Percentiles rank a stretch among this genome's conserved stretches.
phyloP scores from a whole-genome alignment of 2,113 vertebrate species.

The Centrocercus urophasianus region DNA sequence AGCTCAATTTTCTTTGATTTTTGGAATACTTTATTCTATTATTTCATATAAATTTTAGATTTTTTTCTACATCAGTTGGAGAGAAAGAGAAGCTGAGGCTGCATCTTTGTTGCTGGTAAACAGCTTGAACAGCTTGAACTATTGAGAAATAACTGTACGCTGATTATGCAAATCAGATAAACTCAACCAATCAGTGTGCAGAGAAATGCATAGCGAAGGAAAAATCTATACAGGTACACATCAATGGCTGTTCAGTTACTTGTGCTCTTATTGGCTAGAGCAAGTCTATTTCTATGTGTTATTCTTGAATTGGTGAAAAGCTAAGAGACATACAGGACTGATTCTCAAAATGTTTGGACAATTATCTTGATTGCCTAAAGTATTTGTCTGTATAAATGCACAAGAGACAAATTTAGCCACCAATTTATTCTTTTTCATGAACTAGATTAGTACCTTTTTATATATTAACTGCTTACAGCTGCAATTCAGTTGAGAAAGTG shows the following conservation, averaged over 20 bases:
- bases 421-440: conserved; percentile 31
- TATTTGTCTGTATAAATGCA: conserved; percentile 42
- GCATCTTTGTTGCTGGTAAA: conserved; percentile 69
- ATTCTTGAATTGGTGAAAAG: conserved; percentile 52
- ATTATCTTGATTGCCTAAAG: conserved; percentile 57
- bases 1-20: conserved; percentile 57
- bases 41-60: conserved; percentile 42
- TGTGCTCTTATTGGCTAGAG: conserved; percentile 36
- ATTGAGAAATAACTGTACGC: conserved; percentile 52
- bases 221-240: conserved; percentile 52
- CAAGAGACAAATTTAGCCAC: conserved; percentile 54
- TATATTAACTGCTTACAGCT: conserved; percentile 5
- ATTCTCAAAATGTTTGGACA: conserved; percentile 56
- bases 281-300: conserved; percentile 43
- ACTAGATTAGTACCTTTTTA: conserved; percentile 15
- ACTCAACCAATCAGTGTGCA: conserved; percentile 40
- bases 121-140: conserved; percentile 48
- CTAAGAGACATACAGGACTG: conserved; percentile 8
- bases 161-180: conserved; percentile 74
- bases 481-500: conserved; percentile 15
- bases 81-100: conserved; percentile 65
- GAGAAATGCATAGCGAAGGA: conserved; percentile 43
- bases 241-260: conserved; percentile 46
- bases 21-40: conserved; percentile 52
- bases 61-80: conserved; percentile 33